Conservation (phyloP, 2,797 vertebrate genomes). For the Mormyrus proboscirostris region DNA sequence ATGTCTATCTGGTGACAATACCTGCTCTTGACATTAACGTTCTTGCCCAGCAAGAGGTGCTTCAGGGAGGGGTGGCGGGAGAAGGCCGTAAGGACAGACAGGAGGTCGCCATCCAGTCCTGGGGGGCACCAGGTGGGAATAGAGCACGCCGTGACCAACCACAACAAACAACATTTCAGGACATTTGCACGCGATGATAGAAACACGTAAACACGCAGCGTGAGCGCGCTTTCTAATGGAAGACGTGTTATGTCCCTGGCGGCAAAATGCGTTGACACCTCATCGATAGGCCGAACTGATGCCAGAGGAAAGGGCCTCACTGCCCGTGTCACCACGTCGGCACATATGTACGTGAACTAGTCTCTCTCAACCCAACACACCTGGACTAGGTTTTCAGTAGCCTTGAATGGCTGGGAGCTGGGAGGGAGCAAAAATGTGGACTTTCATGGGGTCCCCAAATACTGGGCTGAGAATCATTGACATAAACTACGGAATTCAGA, state of each 20-base stretch:
- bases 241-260: neutral
- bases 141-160: neutral
- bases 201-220: neutral
- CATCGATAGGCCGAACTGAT: neutral
- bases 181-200: neutral
- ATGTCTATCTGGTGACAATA: constrained; percentile 35
- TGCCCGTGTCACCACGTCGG: neutral
- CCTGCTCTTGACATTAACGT: constrained; percentile 90
- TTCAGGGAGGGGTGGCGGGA: constrained; percentile 80
- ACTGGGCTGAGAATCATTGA: neutral
- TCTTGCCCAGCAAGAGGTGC: constrained; percentile 82
- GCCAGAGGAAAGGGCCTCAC: neutral
- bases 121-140: constrained; percentile 1
- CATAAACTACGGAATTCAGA: neutral
- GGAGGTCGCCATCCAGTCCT: constrained; percentile 79
- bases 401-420: neutral
- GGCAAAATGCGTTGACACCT: neutral
- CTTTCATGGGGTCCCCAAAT: neutral
- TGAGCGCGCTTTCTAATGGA: neutral
- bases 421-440: neutral
- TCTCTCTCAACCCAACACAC: neutral
- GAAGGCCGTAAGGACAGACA: constrained; percentile 72
- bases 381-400: neutral
- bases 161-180: neutral
- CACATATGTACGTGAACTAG: neutral